These are phyloP conservation scores for Oncopodura yosiiana DNA, from an alignment of 1,140 invertebrate genomes.

Conservation along the genomic window DNA sequence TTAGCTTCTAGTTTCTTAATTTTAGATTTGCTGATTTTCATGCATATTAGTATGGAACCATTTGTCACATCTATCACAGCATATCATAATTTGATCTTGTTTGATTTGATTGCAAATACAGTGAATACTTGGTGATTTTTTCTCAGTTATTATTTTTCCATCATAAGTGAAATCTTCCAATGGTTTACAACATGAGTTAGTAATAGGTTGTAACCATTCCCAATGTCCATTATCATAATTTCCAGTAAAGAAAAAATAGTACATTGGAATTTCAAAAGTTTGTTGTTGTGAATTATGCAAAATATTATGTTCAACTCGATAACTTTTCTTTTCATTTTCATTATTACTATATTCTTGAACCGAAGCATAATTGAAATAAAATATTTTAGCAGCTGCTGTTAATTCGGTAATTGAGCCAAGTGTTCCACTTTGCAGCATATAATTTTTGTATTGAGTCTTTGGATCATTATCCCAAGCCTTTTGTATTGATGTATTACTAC, in stretches of 20 bases:
- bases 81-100: too few species aligned
- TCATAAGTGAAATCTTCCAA: too few species aligned
- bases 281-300: not conserved
- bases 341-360: conserved; percentile 12
- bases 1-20: too few species aligned
- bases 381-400: conserved; percentile 10
- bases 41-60: too few species aligned
- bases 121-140: too few species aligned
- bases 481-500: conserved; percentile 4
- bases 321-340: not conserved
- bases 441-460: conserved; percentile 3
- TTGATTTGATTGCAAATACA: too few species aligned
- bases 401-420: conserved; percentile 14
- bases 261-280: not conserved
- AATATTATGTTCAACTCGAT: conserved; percentile 12
- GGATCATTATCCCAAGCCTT: conserved; percentile 7
- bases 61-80: too few species aligned
- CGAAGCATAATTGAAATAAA: conserved; percentile 15
- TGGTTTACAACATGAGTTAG: too few species aligned
- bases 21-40: too few species aligned
- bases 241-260: conserved; percentile 16
- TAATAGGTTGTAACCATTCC: conserved; percentile 2
- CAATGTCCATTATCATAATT: conserved; percentile 20
- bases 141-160: too few species aligned
- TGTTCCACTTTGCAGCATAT: conserved; percentile 9